Base-by-base conservation (phyloP, 2,888 invertebrate genomes). In the Tetramorium bicarinatum region DNA sequence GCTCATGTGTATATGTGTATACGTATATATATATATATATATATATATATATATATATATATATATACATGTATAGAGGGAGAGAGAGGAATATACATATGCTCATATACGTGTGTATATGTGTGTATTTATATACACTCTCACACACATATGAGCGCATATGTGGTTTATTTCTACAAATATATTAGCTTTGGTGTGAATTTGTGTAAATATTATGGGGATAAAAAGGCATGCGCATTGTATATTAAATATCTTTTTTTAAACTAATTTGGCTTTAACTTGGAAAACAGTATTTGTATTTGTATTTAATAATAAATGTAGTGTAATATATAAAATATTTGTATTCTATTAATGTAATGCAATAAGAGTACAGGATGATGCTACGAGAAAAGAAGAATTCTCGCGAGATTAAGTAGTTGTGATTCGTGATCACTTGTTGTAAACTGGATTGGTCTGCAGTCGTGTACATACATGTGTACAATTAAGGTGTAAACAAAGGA, bases 171-270 rank as follows among this genome's bases (percentile, higher is more conserved):
- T 54, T 15, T 1, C 6, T 3, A 54, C 13, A 71, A 21, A 21
- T 21, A 54, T 54, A 8, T 54, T 38, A 54, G 54, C 1, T 71
- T 54, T 15, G 9, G 15, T 25, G 15, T 25, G 6, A 54, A 71
- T 71, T 71, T 71, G 21, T 71, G 29, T 71, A 54, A 44, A 67
- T 67, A 18, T 47, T 66, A 29, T 34, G 8, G 9, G 15, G 44
- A 7, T 62, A 25, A 15, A 0, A 9, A 25, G 4, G 8, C 15
- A 25, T 4, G 29, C 3, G 6, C 8, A 66, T 15, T 41, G 0
- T 64, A 15, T 66, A 25, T 66, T 67, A 29, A 25, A 44, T 21
- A 47, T 41, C n/a, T 7, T 66, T 47, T 9, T 9, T 44, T 47
- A 18, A 66, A 8, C 18, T 18, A 4, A 34, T 62, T 11, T n/a